Percentiles rank a stretch among this genome's conserved stretches.
phyloP scores from a whole-genome alignment of 2,888 invertebrate genomes.

The Drosophila mettleri region DNA sequence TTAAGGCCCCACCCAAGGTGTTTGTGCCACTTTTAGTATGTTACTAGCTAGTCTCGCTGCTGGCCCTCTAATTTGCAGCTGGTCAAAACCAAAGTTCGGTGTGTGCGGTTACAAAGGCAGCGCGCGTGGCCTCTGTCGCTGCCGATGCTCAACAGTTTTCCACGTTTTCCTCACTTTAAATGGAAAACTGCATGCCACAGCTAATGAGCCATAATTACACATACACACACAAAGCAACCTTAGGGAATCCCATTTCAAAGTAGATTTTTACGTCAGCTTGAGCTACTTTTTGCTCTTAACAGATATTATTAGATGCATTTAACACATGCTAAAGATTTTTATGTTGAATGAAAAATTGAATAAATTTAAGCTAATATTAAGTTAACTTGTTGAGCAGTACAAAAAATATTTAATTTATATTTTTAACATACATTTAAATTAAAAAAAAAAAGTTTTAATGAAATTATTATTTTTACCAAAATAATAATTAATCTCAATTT shows the following conservation, averaged over 20 bases:
- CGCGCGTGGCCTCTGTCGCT: slow-evolving; percentile 2
- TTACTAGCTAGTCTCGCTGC: slow-evolving; percentile 8
- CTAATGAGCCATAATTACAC: slow-evolving; percentile 46
- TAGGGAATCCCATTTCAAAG: slow-evolving; percentile 20
- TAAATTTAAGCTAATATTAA: neutral
- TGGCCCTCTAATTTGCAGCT: slow-evolving; percentile 51
- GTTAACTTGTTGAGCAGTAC: neutral
- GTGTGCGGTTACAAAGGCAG: slow-evolving; percentile 51
- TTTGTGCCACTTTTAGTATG: slow-evolving; percentile 14
- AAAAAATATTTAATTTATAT: no score
- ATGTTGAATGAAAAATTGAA: neutral
- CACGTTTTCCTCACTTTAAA: slow-evolving; percentile 22
- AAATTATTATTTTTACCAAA: no score
- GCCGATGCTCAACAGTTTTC: slow-evolving; percentile 15
- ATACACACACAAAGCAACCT: neutral
- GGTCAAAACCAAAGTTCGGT: slow-evolving; percentile 6
- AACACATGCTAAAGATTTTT: neutral
- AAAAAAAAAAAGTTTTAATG: no score
- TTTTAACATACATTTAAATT: no score
- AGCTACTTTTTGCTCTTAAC: slow-evolving; percentile 4
- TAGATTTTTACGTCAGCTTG: slow-evolving; percentile 46
- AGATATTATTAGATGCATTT: slow-evolving; percentile 1
- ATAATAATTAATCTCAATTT: no score
- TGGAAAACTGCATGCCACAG: slow-evolving; percentile 20
- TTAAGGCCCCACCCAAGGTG: slow-evolving; percentile 17